Conservation (phyloP, 1,140 invertebrate species). For the Cotesia glomerata region DNA sequence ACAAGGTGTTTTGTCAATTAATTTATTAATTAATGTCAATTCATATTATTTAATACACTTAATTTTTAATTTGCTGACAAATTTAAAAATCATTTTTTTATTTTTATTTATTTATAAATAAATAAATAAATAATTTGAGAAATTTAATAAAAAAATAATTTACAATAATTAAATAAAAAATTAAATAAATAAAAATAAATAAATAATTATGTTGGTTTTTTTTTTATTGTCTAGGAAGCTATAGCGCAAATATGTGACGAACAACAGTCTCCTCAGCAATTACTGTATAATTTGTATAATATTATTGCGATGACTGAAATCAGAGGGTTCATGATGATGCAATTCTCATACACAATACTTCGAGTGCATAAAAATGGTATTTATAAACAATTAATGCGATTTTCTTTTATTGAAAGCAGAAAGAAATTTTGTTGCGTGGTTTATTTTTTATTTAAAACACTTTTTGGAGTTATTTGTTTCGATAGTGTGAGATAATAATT, state of each 20-base stretch:
- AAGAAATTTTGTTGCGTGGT: too few relatives aligned
- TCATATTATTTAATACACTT: neutral
- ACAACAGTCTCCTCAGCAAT: conserved; percentile 78
- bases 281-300: conserved; percentile 81
- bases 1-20: conserved; percentile 64
- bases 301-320: conserved; percentile 79
- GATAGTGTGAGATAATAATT: neutral
- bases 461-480: too few relatives aligned
- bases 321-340: conserved; percentile 86
- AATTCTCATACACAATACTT: conserved; percentile 84
- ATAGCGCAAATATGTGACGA: conserved; percentile 71
- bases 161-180: too few relatives aligned
- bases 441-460: neutral
- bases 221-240: conserved; percentile 66
- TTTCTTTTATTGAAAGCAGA: conserved; percentile 1
- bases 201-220: neutral
- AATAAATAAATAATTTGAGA: too few relatives aligned
- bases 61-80: neutral
- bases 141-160: too few relatives aligned
- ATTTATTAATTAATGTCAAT: neutral
- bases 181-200: too few relatives aligned
- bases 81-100: neutral
- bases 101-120: neutral
- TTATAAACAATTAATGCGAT: neutral
- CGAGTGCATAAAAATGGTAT: conserved; percentile 76